These are phyloP conservation scores for Anguilla japonica DNA, from an alignment of 2,113 vertebrate species.

Conservation along the genomic window DNA sequence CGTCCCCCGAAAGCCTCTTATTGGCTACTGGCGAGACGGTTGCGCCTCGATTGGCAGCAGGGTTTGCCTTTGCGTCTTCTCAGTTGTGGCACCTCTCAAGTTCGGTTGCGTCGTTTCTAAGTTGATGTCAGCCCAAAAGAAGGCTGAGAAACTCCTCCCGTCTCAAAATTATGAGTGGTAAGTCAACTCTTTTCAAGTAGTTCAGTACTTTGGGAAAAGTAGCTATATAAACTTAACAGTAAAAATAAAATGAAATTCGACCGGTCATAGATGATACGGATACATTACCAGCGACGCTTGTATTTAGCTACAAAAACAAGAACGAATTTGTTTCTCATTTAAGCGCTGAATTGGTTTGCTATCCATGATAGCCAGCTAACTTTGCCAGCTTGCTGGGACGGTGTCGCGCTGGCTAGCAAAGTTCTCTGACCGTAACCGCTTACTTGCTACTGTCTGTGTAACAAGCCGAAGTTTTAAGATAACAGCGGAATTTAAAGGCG, in stretches of 20 bases:
- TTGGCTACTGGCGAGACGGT: slow-evolving; percentile 19
- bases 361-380: slow-evolving; percentile 36
- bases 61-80: slow-evolving; percentile 44
- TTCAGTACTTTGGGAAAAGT: slow-evolving; percentile 7
- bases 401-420: neutral
- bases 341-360: slow-evolving; percentile 34
- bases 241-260: neutral
- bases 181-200: slow-evolving; percentile 64
- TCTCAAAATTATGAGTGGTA: slow-evolving; percentile 77
- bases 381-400: neutral
- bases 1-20: slow-evolving; percentile 10
- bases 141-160: slow-evolving; percentile 73
- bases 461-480: neutral
- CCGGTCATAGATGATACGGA: neutral
- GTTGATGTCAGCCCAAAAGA: slow-evolving; percentile 69
- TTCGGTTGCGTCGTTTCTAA: slow-evolving; percentile 67
- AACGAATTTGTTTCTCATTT: slow-evolving; percentile 1
- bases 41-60: slow-evolving; percentile 17
- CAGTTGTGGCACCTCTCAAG: slow-evolving; percentile 59
- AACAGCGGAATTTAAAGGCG: neutral
- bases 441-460: neutral
- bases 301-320: neutral
- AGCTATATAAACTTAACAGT: neutral
- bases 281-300: neutral
- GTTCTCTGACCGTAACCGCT: neutral